Percentiles rank a stretch among this genome's conserved stretches.
phyloP scores from a whole-genome alignment of 2,797 vertebrate species.

The Danio kyathit region DNA sequence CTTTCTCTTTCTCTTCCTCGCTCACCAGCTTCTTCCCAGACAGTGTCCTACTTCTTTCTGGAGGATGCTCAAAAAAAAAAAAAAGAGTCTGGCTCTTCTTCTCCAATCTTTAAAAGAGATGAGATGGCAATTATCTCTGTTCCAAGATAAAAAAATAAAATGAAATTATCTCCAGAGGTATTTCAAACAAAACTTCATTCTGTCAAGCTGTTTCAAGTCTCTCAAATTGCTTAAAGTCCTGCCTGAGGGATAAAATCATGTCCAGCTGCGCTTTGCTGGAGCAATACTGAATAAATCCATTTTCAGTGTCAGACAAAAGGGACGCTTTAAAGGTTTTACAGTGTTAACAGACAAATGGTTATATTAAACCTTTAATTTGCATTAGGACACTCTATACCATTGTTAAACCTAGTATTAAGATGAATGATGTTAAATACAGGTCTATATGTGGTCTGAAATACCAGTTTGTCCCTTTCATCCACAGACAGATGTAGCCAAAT shows the following conservation, averaged over 20 bases:
- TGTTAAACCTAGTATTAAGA: no score
- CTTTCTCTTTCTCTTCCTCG: conserved; percentile 3
- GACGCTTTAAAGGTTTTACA: not conserved
- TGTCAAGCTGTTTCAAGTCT: not conserved
- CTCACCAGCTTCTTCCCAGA: conserved; percentile 1
- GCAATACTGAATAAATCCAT: not conserved
- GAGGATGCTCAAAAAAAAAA: conserved; percentile 24
- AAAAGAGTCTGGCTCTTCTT: not conserved
- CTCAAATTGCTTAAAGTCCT: not conserved
- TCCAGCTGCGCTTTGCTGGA: not conserved
- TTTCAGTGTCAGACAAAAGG: not conserved
- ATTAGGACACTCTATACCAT: not conserved
- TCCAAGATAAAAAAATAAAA: not conserved
- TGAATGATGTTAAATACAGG: no score
- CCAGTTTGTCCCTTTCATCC: no score
- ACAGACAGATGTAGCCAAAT: no score
- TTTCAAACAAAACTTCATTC: conserved; percentile 21
- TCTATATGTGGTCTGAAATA: no score
- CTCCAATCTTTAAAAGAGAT: conserved; percentile 1
- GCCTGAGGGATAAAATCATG: not conserved
- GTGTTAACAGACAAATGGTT: not conserved
- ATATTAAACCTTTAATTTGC: not conserved
- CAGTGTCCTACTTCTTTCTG: conserved; percentile 21
- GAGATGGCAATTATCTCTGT: conserved; percentile 28
- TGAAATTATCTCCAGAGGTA: not conserved